Percentiles rank a stretch among this genome's conserved stretches.
Evolutionary conservation across 2,113 vertebrate species (phyloP).

Genomic region (Porphyrio hochstetteri): DNA sequence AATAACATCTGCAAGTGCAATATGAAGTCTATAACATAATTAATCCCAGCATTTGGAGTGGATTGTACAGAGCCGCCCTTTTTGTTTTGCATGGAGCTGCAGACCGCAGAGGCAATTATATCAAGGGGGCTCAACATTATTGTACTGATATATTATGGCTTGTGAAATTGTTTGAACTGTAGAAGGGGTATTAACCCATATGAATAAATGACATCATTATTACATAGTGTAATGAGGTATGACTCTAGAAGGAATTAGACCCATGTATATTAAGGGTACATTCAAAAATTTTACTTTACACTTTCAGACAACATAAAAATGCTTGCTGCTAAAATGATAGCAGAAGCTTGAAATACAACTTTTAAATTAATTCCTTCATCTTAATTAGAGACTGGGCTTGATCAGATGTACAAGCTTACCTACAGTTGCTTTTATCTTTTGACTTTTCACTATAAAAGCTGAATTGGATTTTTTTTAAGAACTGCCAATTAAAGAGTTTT

Average conservation of each 20-base stretch:
- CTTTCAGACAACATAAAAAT: background rate
- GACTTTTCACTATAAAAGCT: constrained; percentile 20
- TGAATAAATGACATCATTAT: background rate
- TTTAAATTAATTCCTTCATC: background rate
- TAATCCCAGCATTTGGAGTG: constrained; percentile 19
- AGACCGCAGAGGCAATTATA: background rate
- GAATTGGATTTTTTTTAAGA: background rate
- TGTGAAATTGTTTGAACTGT: background rate
- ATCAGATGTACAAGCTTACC: background rate
- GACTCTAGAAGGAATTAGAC: background rate
- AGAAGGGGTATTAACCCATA: background rate
- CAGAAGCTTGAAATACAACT: background rate
- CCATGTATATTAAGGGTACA: background rate
- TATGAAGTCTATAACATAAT: constrained; percentile 31
- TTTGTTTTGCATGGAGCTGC: background rate
- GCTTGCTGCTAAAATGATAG: background rate
- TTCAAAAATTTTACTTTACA: background rate
- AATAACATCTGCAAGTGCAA: constrained; percentile 53
- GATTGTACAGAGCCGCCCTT: background rate
- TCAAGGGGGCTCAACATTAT: background rate
- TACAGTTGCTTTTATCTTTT: constrained; percentile 14
- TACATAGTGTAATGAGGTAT: background rate
- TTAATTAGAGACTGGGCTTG: background rate
- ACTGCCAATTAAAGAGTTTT: constrained; percentile 14
- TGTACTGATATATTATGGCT: background rate